phyloP scores from a whole-genome alignment of 2,113 vertebrate species.

The Brevimyrus niger region DNA sequence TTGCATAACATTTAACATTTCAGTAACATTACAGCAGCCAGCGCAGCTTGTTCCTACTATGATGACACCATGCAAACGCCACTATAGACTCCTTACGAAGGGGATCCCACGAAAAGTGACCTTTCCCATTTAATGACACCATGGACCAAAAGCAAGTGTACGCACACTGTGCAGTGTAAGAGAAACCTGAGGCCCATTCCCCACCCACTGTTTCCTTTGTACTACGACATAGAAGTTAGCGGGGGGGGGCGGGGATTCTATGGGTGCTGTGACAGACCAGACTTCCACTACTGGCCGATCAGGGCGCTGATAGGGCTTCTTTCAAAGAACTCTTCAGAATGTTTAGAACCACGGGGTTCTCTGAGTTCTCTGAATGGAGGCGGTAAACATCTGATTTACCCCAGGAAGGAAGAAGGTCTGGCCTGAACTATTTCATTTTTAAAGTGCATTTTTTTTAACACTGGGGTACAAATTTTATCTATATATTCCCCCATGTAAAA shows the following conservation, averaged over 20 bases:
- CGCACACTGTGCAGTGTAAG: background rate
- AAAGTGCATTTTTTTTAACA: background rate
- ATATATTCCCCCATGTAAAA: background rate
- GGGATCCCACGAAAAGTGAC: conserved; percentile 22
- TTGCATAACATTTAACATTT: background rate
- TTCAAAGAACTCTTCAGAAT: conserved; percentile 27
- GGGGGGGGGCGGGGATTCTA: conserved; percentile 47
- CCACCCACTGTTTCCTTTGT: conserved; percentile 58
- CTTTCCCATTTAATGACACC: conserved; percentile 37
- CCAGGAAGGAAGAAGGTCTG: background rate
- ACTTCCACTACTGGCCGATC: conserved; percentile 38
- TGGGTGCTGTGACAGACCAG: conserved; percentile 36
- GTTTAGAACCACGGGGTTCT: conserved; percentile 5
- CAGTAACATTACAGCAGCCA: background rate
- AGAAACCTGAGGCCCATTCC: conserved; percentile 21
- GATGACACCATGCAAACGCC: background rate
- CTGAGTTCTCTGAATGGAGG: conserved; percentile 1
- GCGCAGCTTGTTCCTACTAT: background rate
- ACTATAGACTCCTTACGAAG: background rate
- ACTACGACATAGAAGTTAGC: conserved; percentile 34
- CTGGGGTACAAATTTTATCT: background rate
- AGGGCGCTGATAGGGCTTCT: conserved; percentile 25
- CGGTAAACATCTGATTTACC: background rate
- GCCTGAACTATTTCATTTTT: background rate
- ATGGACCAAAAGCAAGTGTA: conserved; percentile 17